Evolutionary conservation across 2,888 invertebrate species (phyloP), one percentile per base, ranked within the genome.

Genomic region (Trichogramma evanescens): DNA sequence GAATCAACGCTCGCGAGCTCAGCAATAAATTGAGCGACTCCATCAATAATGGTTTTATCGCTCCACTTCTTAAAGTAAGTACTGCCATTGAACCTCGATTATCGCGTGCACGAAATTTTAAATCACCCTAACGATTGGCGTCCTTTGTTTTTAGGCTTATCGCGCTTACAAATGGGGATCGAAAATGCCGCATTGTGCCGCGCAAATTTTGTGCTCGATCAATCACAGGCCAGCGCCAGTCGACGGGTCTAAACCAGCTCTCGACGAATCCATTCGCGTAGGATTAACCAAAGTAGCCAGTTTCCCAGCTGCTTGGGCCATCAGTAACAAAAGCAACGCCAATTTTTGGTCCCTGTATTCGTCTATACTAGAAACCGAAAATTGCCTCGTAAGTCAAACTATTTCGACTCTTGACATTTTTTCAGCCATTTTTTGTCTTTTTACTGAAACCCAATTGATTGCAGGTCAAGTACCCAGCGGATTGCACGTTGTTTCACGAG

Each of bases 301-400:
- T 74, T 80, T 91, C 71, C 83, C 84, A 3, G 89, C 90, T 0
- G 88, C 88, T 1, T 91, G 91, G 77, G 88, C 88, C 44, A 82
- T 91, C 58, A 89, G 89, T 75, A 85, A 84, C 69, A 84, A 87
- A 67, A 86, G 87, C 64, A 87, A 86, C 13, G 84, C 86, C 54
- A 87, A 89, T 26, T 91, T 91, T 80, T 90, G 89, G 88, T 84
- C 87, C 64, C 81, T 92, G 4, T 91, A 91, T 76, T 84, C 84
- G 61, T 87, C 89, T 65, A 86, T 91, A 62, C 86, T 86, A 70
- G 86, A 86, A 64, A 85, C 87, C 65, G 82, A 84, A 60, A 84
- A 87, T 68, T 93, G 92, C 71, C 83, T 86, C 77, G 91, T 91
- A 78, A 82, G 81, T 76, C 39, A 50, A 50, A 39, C 6, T 9